Conservation (phyloP, 2,888 invertebrate species). For the Fissipunctia ypsillon region DNA sequence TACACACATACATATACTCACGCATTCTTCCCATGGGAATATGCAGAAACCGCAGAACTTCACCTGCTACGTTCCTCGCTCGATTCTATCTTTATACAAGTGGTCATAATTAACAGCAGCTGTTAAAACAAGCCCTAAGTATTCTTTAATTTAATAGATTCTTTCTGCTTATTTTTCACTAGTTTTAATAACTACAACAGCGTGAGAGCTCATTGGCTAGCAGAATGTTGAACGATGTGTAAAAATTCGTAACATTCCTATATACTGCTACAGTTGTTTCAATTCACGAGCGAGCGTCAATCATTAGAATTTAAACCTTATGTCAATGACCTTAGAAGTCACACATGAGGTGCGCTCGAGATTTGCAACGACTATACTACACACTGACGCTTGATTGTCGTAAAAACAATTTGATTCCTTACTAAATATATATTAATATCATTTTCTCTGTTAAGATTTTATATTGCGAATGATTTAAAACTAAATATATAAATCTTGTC, state of each 20-base stretch:
- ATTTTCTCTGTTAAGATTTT: slow-evolving; percentile 25
- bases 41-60: too few species aligned
- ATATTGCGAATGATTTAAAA: slow-evolving; percentile 29
- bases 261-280: neutral
- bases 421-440: slow-evolving; percentile 18
- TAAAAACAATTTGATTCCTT: slow-evolving; percentile 34
- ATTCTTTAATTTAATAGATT: slow-evolving; percentile 4
- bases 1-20: too few species aligned
- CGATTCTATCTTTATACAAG: neutral
- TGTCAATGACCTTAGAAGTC: neutral
- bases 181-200: slow-evolving; percentile 24
- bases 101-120: neutral
- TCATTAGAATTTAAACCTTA: slow-evolving; percentile 18
- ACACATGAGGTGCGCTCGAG: neutral
- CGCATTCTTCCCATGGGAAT: too few species aligned
- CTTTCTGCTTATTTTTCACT: neutral
- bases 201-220: slow-evolving; percentile 2
- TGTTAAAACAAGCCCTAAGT: slow-evolving; percentile 2
- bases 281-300: neutral
- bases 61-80: too few species aligned
- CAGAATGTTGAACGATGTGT: slow-evolving; percentile 24
- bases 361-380: neutral
- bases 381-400: slow-evolving; percentile 10
- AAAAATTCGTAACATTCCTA: slow-evolving; percentile 16
- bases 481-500: slow-evolving; percentile 17